Evolutionary conservation across 2,888 invertebrate species (phyloP).

Genomic region (Hirtodrosophila trivittata): DNA sequence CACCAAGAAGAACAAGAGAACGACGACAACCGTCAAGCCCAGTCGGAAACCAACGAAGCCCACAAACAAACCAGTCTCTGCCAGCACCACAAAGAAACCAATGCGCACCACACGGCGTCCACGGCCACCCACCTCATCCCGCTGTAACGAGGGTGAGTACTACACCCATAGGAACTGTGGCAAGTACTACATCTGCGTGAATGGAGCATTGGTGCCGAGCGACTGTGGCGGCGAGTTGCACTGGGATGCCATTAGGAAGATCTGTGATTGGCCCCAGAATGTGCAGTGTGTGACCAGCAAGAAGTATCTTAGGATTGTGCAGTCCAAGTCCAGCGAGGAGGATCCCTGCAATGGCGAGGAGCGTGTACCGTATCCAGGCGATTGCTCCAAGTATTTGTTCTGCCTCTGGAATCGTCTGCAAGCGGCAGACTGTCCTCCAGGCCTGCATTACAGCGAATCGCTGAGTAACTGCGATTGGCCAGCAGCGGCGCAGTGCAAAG

Average conservation of each 20-base stretch:
- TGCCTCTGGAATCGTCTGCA: conserved; percentile 92
- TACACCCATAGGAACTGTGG: conserved; percentile 90
- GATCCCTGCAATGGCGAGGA: conserved; percentile 87
- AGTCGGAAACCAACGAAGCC: conserved; percentile 47
- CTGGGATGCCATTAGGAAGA: conserved; percentile 87
- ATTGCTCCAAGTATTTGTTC: conserved; percentile 90
- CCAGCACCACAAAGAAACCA: conserved; percentile 47
- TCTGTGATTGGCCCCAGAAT: conserved; percentile 90
- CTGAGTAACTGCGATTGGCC: conserved; percentile 91
- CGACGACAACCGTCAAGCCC: conserved; percentile 42
- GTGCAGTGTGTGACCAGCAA: conserved; percentile 86
- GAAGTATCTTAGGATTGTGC: conserved; percentile 77
- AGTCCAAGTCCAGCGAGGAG: conserved; percentile 82
- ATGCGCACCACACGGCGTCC: conserved; percentile 57
- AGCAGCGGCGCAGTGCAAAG: conserved; percentile 86
- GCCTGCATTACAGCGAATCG: conserved; percentile 90
- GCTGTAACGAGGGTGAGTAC: conserved; percentile 89
- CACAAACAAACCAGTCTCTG: background rate
- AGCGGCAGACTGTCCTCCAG: conserved; percentile 88
- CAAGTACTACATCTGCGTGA: conserved; percentile 91
- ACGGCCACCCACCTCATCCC: conserved; percentile 52
- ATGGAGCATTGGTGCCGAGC: conserved; percentile 88
- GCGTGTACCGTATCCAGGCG: conserved; percentile 87
- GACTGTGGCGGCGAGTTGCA: conserved; percentile 91
- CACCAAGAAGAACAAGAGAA: conserved; percentile 47